These are phyloP conservation scores for Tetranychus truncatus DNA, from an alignment of 2,888 invertebrate genomes.

Conservation along the genomic window DNA sequence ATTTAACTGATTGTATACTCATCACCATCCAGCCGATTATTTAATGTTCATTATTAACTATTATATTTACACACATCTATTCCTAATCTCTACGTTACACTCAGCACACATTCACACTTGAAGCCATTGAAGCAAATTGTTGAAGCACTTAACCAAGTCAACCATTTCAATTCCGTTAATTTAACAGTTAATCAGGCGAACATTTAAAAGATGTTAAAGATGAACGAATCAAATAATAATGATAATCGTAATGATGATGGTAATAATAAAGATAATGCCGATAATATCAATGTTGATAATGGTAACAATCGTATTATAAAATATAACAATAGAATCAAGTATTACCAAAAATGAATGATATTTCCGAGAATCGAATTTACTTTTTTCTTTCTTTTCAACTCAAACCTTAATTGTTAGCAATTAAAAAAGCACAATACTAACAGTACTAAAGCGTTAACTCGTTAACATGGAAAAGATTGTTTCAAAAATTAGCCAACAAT, in stretches of 20 bases:
- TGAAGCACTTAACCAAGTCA: not conserved
- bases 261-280: not conserved
- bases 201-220: not conserved
- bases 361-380: too few relatives aligned
- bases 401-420: too few relatives aligned
- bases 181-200: not conserved
- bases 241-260: not conserved
- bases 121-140: not conserved
- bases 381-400: too few relatives aligned
- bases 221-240: not conserved
- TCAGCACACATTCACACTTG: not conserved
- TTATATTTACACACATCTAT: not conserved
- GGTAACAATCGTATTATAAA: not conserved
- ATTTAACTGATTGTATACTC: not conserved
- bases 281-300: not conserved
- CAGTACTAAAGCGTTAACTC: too few relatives aligned
- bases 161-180: constrained; percentile 1
- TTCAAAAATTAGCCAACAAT: too few relatives aligned
- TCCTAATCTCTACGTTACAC: not conserved
- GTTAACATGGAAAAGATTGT: too few relatives aligned
- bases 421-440: too few relatives aligned
- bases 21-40: not conserved
- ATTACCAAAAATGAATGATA: too few relatives aligned
- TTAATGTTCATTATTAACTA: not conserved
- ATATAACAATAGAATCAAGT: too few relatives aligned